Percentiles rank a stretch among this genome's conserved stretches.
Evolutionary conservation across 2,888 invertebrate genomes (phyloP).

Genomic region (Apoderus coryli): DNA sequence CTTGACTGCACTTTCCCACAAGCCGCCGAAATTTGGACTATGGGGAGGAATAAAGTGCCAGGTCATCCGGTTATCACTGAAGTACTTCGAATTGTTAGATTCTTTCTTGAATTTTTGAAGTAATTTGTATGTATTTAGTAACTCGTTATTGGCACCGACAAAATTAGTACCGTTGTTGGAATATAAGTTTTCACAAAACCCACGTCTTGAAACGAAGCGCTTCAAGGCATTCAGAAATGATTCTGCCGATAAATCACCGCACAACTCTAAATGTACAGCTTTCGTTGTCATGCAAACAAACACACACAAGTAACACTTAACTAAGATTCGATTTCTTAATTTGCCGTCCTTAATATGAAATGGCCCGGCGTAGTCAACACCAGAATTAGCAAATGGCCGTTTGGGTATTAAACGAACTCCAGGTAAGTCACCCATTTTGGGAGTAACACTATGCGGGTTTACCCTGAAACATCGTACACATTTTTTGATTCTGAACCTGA

Average conservation of each 20-base stretch:
- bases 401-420: slow-evolving; percentile 11
- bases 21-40: no score
- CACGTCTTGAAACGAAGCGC: slow-evolving; percentile 14
- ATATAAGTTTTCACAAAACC: slow-evolving; percentile 13
- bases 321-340: slow-evolving; percentile 8
- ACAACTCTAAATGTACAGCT: slow-evolving; percentile 15
- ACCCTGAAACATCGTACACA: slow-evolving; percentile 14
- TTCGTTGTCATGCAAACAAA: slow-evolving; percentile 15
- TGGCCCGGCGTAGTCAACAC: slow-evolving; percentile 16
- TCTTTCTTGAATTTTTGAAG: no score
- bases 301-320: slow-evolving; percentile 15
- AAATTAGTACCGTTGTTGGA: slow-evolving; percentile 14
- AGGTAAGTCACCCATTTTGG: slow-evolving; percentile 15
- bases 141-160: slow-evolving; percentile 11
- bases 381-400: slow-evolving; percentile 13
- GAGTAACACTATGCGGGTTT: slow-evolving; percentile 7
- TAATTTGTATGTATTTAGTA: no score
- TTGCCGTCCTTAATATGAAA: slow-evolving; percentile 14
- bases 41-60: slow-evolving; percentile 24
- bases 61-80: slow-evolving; percentile 7
- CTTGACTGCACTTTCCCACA: no score
- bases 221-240: slow-evolving; percentile 13
- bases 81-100: no score
- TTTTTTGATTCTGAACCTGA: slow-evolving; percentile 9
- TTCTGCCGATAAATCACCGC: slow-evolving; percentile 12